Evolutionary conservation across 1,140 invertebrate genomes (phyloP).

Genomic region (Procambarus virginalis): DNA sequence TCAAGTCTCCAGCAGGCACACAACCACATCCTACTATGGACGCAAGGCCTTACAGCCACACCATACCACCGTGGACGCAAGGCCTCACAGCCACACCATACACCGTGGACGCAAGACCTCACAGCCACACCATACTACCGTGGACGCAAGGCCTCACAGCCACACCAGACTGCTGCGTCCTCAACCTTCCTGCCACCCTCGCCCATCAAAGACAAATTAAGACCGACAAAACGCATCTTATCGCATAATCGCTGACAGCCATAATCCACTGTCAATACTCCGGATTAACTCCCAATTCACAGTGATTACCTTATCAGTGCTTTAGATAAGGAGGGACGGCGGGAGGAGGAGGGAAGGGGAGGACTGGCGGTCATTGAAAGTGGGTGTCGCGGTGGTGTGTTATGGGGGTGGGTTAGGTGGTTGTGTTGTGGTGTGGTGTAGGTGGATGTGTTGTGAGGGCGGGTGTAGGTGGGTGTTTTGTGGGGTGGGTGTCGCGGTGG

Average conservation of each 20-base stretch:
- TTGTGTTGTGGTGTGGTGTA: not conserved
- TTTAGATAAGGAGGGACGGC: not conserved
- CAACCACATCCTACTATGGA: too few relatives aligned
- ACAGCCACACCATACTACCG: too few relatives aligned
- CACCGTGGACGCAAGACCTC: too few relatives aligned
- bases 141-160: too few relatives aligned
- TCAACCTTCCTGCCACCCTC: too few relatives aligned
- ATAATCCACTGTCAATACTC: not conserved
- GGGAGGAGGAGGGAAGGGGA: conserved; percentile 1
- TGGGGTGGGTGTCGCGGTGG: not conserved
- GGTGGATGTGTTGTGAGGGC: not conserved
- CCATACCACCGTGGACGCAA: too few relatives aligned
- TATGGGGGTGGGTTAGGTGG: not conserved
- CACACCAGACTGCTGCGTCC: too few relatives aligned
- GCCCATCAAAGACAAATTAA: not conserved
- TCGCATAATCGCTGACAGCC: not conserved
- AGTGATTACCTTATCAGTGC: not conserved
- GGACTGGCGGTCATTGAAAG: not conserved
- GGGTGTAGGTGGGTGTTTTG: not conserved
- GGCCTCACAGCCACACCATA: too few relatives aligned
- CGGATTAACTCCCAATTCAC: not conserved
- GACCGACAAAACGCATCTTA: not conserved
- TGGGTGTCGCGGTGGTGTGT: too few relatives aligned
- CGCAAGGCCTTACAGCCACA: too few relatives aligned
- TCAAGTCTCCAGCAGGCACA: too few relatives aligned